phyloP scores from a whole-genome alignment of 2,888 invertebrate species.

The Andrena camellia region DNA sequence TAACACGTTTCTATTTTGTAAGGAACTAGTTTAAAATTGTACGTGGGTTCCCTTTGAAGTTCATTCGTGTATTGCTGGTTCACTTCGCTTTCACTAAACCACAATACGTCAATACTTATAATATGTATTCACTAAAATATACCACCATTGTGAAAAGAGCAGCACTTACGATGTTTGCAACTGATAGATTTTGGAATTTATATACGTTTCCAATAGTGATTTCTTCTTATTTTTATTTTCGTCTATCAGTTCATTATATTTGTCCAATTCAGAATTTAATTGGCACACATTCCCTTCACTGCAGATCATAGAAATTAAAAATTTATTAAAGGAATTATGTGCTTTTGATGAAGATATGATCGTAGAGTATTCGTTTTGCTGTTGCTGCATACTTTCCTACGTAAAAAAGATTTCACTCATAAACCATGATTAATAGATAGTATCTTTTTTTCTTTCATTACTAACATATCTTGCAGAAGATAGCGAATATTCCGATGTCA shows the following conservation, averaged over 20 bases:
- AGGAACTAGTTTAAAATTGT: conserved; percentile 73
- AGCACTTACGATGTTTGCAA: conserved; percentile 68
- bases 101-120: conserved; percentile 23
- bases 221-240: conserved; percentile 73
- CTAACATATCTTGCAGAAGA: conserved; percentile 79
- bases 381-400: conserved; percentile 78
- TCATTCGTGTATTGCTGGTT: conserved; percentile 71
- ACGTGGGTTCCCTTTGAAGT: conserved; percentile 73
- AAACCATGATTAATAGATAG: background rate
- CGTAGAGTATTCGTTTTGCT: conserved; percentile 75
- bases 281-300: conserved; percentile 50
- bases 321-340: conserved; percentile 77
- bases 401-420: conserved; percentile 31
- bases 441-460: conserved; percentile 27
- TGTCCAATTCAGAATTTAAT: conserved; percentile 68
- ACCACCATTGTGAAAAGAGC: background rate
- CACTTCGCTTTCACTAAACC: conserved; percentile 74
- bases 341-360: conserved; percentile 60
- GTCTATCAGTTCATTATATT: conserved; percentile 73
- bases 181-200: conserved; percentile 49
- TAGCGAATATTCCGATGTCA: conserved; percentile 78
- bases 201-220: conserved; percentile 63
- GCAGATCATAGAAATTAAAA: conserved; percentile 76
- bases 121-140: background rate
- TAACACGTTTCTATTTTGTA: conserved; percentile 69